Evolutionary conservation across 2,888 invertebrate genomes (phyloP).

Genomic region (Eremobia ochroleuca): DNA sequence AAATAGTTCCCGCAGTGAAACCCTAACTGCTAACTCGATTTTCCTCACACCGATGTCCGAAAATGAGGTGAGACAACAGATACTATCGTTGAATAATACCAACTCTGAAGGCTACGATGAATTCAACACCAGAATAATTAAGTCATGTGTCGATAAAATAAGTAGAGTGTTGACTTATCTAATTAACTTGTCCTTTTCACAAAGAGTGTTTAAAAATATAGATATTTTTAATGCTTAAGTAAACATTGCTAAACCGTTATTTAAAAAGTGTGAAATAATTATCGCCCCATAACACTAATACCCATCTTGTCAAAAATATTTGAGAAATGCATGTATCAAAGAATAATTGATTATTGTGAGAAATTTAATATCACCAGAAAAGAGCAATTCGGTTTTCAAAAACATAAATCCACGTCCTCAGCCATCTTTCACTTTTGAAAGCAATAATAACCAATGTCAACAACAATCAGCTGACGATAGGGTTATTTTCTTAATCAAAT

Average conservation of each 20-base stretch:
- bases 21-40: not conserved
- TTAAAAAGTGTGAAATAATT: not conserved
- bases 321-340: not conserved
- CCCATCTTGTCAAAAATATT: not conserved
- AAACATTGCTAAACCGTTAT: not conserved
- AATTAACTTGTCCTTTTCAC: not conserved
- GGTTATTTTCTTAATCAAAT: too few relatives aligned
- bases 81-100: not conserved
- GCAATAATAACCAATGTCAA: not conserved
- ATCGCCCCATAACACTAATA: not conserved
- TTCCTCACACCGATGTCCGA: not conserved
- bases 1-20: not conserved
- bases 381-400: not conserved
- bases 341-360: not conserved
- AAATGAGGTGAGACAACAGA: not conserved
- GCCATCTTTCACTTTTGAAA: not conserved
- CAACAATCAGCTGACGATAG: too few relatives aligned
- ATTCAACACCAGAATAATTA: not conserved
- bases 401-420: constrained; percentile 2
- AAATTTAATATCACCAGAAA: not conserved
- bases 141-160: not conserved
- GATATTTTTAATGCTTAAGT: too few relatives aligned
- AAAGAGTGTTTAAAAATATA: too few relatives aligned
- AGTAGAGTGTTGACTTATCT: not conserved
- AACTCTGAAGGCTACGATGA: not conserved